Evolutionary conservation across 1,140 invertebrate genomes (phyloP).

Genomic region (Zaprionus gabonicus): DNA sequence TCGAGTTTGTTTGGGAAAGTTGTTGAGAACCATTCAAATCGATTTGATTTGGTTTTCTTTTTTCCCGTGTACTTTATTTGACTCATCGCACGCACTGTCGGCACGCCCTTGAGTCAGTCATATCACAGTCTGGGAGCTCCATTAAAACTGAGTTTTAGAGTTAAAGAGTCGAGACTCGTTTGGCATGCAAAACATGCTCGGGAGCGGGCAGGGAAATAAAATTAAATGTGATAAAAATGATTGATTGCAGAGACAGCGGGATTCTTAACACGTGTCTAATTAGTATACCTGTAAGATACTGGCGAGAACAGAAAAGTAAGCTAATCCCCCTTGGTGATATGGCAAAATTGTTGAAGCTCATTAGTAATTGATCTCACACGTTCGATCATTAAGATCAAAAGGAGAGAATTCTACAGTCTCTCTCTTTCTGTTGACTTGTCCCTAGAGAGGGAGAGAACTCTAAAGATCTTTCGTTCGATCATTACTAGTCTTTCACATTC

Average conservation of each 20-base stretch:
- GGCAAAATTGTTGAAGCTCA: background rate
- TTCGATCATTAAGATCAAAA: background rate
- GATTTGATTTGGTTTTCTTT: slow-evolving; percentile 5
- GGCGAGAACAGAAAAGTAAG: background rate
- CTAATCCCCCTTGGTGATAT: background rate
- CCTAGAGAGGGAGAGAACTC: too few species aligned
- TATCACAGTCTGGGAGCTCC: background rate
- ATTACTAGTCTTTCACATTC: too few species aligned
- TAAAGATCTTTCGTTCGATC: too few species aligned
- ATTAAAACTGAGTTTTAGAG: slow-evolving; percentile 10
- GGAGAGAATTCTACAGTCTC: too few species aligned
- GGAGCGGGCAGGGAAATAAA: slow-evolving; percentile 21
- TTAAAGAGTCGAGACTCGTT: slow-evolving; percentile 12
- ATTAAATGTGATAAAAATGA: slow-evolving; percentile 29
- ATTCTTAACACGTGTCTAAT: slow-evolving; percentile 18
- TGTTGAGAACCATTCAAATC: slow-evolving; percentile 25
- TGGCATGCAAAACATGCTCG: slow-evolving; percentile 39
- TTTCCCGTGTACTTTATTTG: background rate
- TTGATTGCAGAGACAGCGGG: slow-evolving; percentile 1
- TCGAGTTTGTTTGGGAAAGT: slow-evolving; percentile 16
- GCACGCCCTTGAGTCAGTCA: slow-evolving; percentile 40
- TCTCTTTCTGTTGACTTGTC: too few species aligned
- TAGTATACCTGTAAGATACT: background rate
- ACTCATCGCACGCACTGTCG: slow-evolving; percentile 8
- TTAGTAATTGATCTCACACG: background rate